phyloP scores from a whole-genome alignment of 2,113 vertebrate genomes.

The Gadus macrocephalus region DNA sequence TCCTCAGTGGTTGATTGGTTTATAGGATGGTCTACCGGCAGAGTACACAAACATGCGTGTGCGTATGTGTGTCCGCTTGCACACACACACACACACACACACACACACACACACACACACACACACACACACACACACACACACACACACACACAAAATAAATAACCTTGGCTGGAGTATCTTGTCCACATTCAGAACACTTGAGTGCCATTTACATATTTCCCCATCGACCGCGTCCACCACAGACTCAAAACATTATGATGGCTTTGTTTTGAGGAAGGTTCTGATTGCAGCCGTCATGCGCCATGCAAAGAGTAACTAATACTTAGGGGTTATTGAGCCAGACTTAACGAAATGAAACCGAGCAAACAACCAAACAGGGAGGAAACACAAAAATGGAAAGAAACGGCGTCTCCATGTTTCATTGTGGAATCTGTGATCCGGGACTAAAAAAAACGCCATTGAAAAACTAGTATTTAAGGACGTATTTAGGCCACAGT shows the following conservation, averaged over 20 bases:
- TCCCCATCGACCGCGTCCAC: constrained; percentile 6
- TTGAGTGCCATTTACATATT: constrained; percentile 20
- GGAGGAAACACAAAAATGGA: constrained; percentile 5
- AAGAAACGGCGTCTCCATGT: neutral
- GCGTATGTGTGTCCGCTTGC: neutral
- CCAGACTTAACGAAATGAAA: constrained; percentile 14
- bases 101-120: neutral
- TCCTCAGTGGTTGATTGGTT: constrained; percentile 26
- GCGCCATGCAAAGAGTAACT: constrained; percentile 21
- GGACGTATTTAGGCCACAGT: constrained; percentile 68
- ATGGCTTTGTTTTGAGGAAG: constrained; percentile 13
- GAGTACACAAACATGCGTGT: neutral
- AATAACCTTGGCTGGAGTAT: too few relatives aligned
- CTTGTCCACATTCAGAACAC: constrained; percentile 16
- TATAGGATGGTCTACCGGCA: constrained; percentile 36
- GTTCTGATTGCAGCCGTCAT: constrained; percentile 34
- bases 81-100: neutral
- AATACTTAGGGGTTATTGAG: constrained; percentile 26
- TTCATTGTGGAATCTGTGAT: constrained; percentile 10
- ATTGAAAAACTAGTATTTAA: constrained; percentile 51
- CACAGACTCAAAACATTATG: constrained; percentile 24
- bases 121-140: neutral
- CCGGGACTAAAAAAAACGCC: constrained; percentile 46
- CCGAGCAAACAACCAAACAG: neutral
- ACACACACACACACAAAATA: constrained; percentile 17